phyloP scores from a whole-genome alignment of 2,113 vertebrate species.

The Bettongia penicillata region DNA sequence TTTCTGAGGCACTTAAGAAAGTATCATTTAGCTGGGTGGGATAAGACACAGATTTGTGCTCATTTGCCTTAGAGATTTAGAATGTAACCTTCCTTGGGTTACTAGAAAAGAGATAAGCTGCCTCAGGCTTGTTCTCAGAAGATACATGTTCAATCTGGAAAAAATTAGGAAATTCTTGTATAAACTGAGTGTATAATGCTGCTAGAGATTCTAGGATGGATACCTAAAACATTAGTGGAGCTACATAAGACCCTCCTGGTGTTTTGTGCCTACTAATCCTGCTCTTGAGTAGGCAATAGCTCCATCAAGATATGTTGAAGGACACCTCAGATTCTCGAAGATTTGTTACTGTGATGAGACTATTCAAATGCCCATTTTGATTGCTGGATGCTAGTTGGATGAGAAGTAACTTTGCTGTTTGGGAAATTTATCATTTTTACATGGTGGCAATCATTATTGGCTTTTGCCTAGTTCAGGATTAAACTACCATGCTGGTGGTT shows the following conservation, averaged over 20 bases:
- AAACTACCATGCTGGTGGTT: background rate
- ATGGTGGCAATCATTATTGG: background rate
- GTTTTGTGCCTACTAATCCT: background rate
- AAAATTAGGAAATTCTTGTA: background rate
- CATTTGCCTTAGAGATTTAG: conserved; percentile 35
- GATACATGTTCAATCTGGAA: background rate
- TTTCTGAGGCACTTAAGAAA: conserved; percentile 25
- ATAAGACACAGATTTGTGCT: background rate
- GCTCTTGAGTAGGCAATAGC: background rate
- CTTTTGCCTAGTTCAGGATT: background rate
- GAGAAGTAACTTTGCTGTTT: background rate
- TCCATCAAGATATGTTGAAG: background rate
- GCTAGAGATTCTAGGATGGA: background rate
- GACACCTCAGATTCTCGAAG: background rate
- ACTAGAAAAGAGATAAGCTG: conserved; percentile 4
- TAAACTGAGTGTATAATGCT: background rate
- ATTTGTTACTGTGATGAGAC: background rate
- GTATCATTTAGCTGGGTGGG: background rate
- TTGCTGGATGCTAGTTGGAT: background rate
- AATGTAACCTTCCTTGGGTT: conserved; percentile 10
- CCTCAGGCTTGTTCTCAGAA: background rate
- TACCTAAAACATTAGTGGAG: background rate
- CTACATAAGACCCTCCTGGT: background rate
- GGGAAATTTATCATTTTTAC: background rate
- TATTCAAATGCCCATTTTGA: background rate